Base-by-base conservation (phyloP, 2,113 vertebrate species). In the Hypocryptadius cinnamomeus region DNA sequence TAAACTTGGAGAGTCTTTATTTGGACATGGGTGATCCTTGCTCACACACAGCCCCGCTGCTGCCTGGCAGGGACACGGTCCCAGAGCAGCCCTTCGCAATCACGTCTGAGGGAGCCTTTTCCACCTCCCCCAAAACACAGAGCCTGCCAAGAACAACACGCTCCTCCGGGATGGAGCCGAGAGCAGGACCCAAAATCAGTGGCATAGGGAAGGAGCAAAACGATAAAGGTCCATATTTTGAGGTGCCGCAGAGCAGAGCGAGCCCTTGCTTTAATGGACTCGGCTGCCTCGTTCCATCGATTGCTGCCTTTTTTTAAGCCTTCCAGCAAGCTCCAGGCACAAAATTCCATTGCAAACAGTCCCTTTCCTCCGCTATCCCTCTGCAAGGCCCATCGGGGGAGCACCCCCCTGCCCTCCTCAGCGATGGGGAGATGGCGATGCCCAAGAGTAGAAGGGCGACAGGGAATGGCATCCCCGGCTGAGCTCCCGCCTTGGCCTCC, bases 331-430 rank as follows among this genome's bases (percentile, higher is more conserved):
- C 83, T 61, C 85, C 76, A 54, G 61, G 65, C 65, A 93, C 3
- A 21, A 79, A 93, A 95, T 93, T 79, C 81, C 90, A 69, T 15
- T 14, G 70, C 45, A 5, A 74, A 81, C 44, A 79, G 40, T 44
- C 81, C 59, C 72, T 16, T 35, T 85, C 40, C 72, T 86, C 66
- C 6, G 2, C 11, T 31, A 10, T 37, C 64, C 42, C 42, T 54
- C 8, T 0, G 3, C 18, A 3, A 33, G 2, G 9, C 15, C 51
- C 21, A 3, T 8, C 0, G 3, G 84, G 6, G 80, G 51, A 84
- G 39, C n/a, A 85, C 3, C 10, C 14, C n/a, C 18, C 15, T 9
- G 28, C 50, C n/a, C 64, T 74, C 51, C 70, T 31, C 4, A 4
- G 39, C 47, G 37, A 84, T 0, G 6, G n/a, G 60, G 61, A 53